Percentiles rank a stretch among this genome's conserved stretches.
Conservation (phyloP, 2,797 vertebrate species). For the Poeciliopsis gracilis region DNA sequence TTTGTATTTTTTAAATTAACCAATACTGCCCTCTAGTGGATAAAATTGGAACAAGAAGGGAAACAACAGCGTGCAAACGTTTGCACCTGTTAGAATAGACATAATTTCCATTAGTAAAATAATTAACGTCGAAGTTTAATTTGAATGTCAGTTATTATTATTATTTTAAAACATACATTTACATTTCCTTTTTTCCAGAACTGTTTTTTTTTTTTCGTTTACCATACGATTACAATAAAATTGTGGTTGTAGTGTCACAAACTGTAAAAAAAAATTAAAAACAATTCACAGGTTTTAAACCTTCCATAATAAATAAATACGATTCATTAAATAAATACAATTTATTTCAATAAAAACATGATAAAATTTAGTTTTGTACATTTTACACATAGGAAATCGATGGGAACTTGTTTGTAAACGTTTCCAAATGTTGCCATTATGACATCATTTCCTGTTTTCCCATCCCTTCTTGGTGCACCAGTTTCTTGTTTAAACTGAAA, state of each 20-base stretch:
- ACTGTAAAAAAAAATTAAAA: background rate
- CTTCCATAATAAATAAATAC: background rate
- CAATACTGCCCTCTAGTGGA: conserved; percentile 63
- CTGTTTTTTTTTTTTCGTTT: background rate
- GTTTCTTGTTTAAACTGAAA: conserved; percentile 23
- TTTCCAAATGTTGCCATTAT: conserved; percentile 18
- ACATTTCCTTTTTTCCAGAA: background rate
- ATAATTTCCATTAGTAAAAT: background rate
- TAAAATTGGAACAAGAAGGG: conserved; percentile 11
- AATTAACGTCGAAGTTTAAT: background rate
- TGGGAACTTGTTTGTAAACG: background rate
- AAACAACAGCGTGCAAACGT: background rate
- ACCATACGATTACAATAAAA: background rate
- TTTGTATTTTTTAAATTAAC: conserved; percentile 8
- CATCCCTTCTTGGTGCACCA: conserved; percentile 26
- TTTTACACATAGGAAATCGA: background rate
- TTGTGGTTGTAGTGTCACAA: background rate
- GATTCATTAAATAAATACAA: background rate
- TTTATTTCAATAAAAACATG: background rate
- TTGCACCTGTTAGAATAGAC: background rate
- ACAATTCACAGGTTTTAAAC: background rate
- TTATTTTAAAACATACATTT: background rate
- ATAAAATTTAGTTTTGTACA: too few relatives aligned
- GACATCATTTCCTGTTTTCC: background rate
- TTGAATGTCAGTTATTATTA: too few relatives aligned